Evolutionary conservation across 1,140 invertebrate species (phyloP).

Genomic region (Teleogryllus occipitalis): DNA sequence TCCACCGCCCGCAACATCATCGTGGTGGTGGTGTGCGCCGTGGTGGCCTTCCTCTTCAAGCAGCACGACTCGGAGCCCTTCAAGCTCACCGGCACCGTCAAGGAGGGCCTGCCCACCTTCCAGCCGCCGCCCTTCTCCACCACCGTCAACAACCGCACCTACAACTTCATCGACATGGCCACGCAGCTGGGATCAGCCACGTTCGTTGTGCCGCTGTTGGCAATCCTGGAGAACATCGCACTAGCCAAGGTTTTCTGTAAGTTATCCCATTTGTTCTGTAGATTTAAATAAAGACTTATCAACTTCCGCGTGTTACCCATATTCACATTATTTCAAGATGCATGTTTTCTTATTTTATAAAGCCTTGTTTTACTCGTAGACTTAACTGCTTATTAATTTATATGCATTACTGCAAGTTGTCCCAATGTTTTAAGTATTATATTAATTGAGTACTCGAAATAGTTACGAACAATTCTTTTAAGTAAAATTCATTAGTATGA

Average conservation of each 20-base stretch:
- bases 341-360: too few relatives aligned
- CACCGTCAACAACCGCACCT: constrained; percentile 53
- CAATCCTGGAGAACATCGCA: constrained; percentile 71
- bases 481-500: too few relatives aligned
- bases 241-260: constrained; percentile 74
- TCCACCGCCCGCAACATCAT: constrained; percentile 71
- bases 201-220: constrained; percentile 66
- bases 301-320: too few relatives aligned
- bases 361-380: too few relatives aligned
- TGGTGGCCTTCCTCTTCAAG: constrained; percentile 55
- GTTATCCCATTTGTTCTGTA: constrained; percentile 23
- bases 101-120: constrained; percentile 56
- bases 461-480: too few relatives aligned
- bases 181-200: constrained; percentile 62
- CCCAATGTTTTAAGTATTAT: too few relatives aligned
- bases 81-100: constrained; percentile 58
- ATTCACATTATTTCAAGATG: too few relatives aligned
- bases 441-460: too few relatives aligned
- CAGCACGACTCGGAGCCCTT: constrained; percentile 52
- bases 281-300: too few relatives aligned
- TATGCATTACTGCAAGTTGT: too few relatives aligned
- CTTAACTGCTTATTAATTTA: too few relatives aligned
- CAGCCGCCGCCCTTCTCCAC: constrained; percentile 53
- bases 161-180: constrained; percentile 56
- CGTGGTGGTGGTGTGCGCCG: constrained; percentile 59